Base-by-base conservation (phyloP, 2,113 vertebrate species). In the Podilymbus podiceps region DNA sequence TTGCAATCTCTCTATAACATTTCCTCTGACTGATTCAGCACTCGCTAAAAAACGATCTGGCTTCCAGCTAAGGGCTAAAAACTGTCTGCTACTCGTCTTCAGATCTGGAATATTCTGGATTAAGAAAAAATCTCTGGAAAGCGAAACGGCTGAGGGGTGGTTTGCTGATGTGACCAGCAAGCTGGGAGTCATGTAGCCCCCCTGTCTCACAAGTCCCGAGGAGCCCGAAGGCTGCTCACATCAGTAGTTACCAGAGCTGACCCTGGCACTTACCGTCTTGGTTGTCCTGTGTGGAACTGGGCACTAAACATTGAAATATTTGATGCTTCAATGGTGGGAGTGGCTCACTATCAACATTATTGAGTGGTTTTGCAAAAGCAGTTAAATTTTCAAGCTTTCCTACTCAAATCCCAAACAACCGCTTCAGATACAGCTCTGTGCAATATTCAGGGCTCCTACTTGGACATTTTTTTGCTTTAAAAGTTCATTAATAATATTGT, bases 21-120 rank as follows among this genome's bases (percentile, higher is more conserved):
- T 85, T 82, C 88, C 79, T 93, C 84, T 28, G 63, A 49, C 77
- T 84, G 83, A 84, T 91, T 66, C 80, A 80, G 84, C 63, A 22
- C 63, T 88, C 68, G 79, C 53, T n/a, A 40, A 85, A 90, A 91
- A 66, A 40, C 0, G 7, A 50, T 44, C 56, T 40, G 62, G 40
- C 68, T 71, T 74, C 35, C 67, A 71, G 83, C 78, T 88, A 76
- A 40, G 76, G 58, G 63, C 74, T 80, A 25, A 73, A 85, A 82
- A 12, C 31, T 0, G 0, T 35, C 44, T 89, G 83, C 77, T 53
- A 67, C 58, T 76, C 16, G 0, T 76, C 50, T 42, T 80, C n/a
- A 76, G 80, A 59, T 52, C 52, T 66, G 52, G 53, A 72, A 35
- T 47, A 30, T 55, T 84, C 73, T 38, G 55, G 25, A 53, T 18